Conservation (phyloP, 92 coral and sea anemone species). For the Palythoa caribaeorum region DNA sequence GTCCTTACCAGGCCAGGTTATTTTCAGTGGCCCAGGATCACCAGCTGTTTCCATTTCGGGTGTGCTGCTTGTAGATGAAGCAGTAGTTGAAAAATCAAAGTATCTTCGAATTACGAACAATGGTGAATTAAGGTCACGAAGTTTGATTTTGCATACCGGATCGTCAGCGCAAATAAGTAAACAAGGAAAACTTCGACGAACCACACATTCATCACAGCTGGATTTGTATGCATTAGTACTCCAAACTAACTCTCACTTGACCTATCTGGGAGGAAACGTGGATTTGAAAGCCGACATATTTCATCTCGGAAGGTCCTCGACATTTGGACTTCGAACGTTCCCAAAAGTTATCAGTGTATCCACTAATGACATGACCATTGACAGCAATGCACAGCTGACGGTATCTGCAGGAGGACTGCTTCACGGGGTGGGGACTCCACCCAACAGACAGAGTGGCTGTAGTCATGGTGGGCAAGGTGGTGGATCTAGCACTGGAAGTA, state of each 20-base stretch:
- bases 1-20: conserved; percentile 46
- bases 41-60: conserved; percentile 60
- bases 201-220: conserved; percentile 6
- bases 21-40: conserved; percentile 56
- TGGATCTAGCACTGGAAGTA: conserved; percentile 54
- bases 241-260: conserved; percentile 46
- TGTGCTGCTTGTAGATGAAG: conserved; percentile 38
- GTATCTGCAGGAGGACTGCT: conserved; percentile 67
- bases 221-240: conserved; percentile 39
- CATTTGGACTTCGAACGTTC: conserved; percentile 24
- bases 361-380: conserved; percentile 51
- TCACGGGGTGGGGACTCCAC: conserved; percentile 59
- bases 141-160: conserved; percentile 47
- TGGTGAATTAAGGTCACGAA: conserved; percentile 59
- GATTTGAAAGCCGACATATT: conserved; percentile 33
- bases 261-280: conserved; percentile 41
- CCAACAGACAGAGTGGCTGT: conserved; percentile 59
- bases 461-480: conserved; percentile 78
- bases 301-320: conserved; percentile 47
- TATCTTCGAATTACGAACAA: conserved; percentile 23
- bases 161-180: conserved; percentile 43
- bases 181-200: conserved; percentile 53
- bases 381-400: conserved; percentile 55
- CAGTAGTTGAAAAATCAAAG: conserved; percentile 42
- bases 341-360: conserved; percentile 61